phyloP scores from a whole-genome alignment of 2,113 vertebrate genomes.

The Ictalurus furcatus region DNA sequence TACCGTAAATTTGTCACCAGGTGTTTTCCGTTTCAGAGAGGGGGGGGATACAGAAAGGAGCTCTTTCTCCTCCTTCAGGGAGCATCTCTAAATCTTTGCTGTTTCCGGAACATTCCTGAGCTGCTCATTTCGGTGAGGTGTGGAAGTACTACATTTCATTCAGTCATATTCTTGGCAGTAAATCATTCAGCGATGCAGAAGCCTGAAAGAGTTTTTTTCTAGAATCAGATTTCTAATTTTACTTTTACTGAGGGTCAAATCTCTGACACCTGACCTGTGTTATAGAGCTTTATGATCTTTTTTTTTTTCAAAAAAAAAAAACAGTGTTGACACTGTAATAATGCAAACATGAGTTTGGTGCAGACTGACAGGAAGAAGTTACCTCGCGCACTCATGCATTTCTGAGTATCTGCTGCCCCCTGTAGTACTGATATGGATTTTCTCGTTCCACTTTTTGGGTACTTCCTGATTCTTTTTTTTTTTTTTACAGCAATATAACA shows the following conservation, averaged over 20 bases:
- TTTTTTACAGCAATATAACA: not conserved
- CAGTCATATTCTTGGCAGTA: constrained; percentile 13
- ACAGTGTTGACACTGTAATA: not conserved
- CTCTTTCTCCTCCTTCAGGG: constrained; percentile 33
- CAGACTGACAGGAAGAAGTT: not conserved
- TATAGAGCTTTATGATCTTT: not conserved
- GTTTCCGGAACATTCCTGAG: constrained; percentile 58
- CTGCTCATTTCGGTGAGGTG: constrained; percentile 46
- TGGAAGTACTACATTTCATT: constrained; percentile 27
- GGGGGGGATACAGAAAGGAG: not conserved
- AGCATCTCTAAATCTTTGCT: constrained; percentile 61
- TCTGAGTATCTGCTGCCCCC: constrained; percentile 63
- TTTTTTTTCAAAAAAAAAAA: too few relatives aligned
- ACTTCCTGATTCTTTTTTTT: not conserved
- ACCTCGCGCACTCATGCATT: not conserved
- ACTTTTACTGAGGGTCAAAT: not conserved
- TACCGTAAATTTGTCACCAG: constrained; percentile 60
- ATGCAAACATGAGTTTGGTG: not conserved
- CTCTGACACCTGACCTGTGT: not conserved
- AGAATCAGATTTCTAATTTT: constrained; percentile 2
- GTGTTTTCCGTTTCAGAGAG: constrained; percentile 69
- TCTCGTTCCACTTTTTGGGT: too few relatives aligned
- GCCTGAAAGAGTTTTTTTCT: not conserved
- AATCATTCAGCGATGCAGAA: not conserved
- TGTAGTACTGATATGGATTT: constrained; percentile 38